Percentiles rank a stretch among this genome's conserved stretches.
Conservation (phyloP, 2,113 vertebrate genomes). For the Morone chrysops region DNA sequence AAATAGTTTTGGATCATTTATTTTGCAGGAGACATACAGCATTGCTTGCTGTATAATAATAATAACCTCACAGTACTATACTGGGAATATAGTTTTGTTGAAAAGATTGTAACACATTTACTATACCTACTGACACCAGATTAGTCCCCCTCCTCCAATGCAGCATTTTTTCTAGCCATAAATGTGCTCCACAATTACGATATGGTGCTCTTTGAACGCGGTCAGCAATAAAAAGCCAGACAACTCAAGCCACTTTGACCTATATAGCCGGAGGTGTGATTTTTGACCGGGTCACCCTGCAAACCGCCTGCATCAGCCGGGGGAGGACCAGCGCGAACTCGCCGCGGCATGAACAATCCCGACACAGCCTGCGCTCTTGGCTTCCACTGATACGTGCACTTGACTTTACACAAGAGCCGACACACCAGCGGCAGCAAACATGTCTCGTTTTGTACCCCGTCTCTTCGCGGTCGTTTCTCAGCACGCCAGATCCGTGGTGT, state of each 20-base stretch:
- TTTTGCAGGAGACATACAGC: background rate
- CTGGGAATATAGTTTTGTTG: too few species aligned
- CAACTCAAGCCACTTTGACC: slow-evolving; percentile 46
- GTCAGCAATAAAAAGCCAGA: slow-evolving; percentile 26
- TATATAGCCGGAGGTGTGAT: slow-evolving; percentile 28
- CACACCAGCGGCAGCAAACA: slow-evolving; percentile 47
- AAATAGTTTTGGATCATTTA: background rate
- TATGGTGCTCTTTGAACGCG: slow-evolving; percentile 26
- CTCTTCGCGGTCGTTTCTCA: slow-evolving; percentile 57
- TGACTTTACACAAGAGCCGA: slow-evolving; percentile 39
- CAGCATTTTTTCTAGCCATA: background rate
- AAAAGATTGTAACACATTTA: background rate
- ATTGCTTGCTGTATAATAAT: background rate
- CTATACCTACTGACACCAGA: too few species aligned
- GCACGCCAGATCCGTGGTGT: slow-evolving; percentile 24
- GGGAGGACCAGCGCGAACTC: slow-evolving; percentile 37
- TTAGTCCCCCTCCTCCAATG: background rate
- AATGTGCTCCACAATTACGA: background rate
- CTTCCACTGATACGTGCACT: slow-evolving; percentile 32
- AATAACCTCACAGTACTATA: background rate
- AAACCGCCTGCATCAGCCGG: background rate
- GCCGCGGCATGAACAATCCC: slow-evolving; percentile 31
- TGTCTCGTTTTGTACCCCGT: slow-evolving; percentile 79
- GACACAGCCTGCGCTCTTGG: slow-evolving; percentile 20
- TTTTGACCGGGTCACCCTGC: slow-evolving; percentile 53